Conservation (phyloP, 2,113 vertebrate genomes). For the Mormoops blainvillei region DNA sequence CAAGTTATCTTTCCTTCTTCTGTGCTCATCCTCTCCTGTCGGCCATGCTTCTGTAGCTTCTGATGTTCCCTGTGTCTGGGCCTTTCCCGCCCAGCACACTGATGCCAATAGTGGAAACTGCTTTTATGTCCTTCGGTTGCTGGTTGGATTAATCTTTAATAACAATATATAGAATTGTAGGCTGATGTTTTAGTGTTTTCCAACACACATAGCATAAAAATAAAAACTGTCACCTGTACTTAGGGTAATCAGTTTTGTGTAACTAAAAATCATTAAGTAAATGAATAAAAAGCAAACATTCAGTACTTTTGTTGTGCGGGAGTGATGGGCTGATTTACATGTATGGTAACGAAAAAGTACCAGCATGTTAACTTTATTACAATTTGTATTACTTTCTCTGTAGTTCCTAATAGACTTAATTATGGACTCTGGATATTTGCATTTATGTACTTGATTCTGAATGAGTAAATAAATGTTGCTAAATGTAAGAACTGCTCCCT, state of each 20-base stretch:
- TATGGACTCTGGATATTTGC: constrained; percentile 98
- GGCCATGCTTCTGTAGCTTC: constrained; percentile 90
- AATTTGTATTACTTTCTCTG: constrained; percentile 96
- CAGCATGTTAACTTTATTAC: constrained; percentile 96
- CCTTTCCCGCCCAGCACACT: constrained; percentile 87
- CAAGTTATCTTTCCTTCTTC: constrained; percentile 87
- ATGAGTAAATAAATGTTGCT: constrained; percentile 99
- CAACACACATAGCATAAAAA: constrained; percentile 85
- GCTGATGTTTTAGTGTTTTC: constrained; percentile 90
- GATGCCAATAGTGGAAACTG: constrained; percentile 88
- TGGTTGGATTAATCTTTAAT: constrained; percentile 92
- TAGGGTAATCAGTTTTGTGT: constrained; percentile 96
- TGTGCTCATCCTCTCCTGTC: constrained; percentile 86
- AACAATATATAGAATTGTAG: constrained; percentile 89
- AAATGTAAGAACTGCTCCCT: constrained; percentile 84
- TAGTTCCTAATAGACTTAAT: constrained; percentile 91
- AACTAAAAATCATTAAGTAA: constrained; percentile 77
- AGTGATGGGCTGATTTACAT: constrained; percentile 90
- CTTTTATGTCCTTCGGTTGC: constrained; percentile 91
- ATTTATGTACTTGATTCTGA: constrained; percentile 99
- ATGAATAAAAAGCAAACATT: constrained; percentile 66
- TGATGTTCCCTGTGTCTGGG: constrained; percentile 88
- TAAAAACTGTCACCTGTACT: constrained; percentile 87
- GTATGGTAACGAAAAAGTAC: constrained; percentile 89
- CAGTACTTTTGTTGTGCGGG: constrained; percentile 91